phyloP scores from a whole-genome alignment of 92 coral and sea anemone genomes.

The Isaurus tuberculatus region DNA sequence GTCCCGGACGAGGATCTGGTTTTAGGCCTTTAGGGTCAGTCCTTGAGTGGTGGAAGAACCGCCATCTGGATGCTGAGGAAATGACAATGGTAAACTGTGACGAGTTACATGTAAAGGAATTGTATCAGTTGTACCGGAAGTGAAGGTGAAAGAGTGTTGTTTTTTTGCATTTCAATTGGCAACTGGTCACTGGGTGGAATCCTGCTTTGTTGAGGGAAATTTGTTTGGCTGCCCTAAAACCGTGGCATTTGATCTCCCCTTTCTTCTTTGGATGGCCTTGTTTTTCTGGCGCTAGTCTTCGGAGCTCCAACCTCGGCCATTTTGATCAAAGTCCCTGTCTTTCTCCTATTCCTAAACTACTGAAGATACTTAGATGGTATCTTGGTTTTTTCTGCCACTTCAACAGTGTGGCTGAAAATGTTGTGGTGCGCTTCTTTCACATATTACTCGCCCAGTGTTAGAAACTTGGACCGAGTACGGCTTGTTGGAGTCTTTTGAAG shows the following conservation, averaged over 20 bases:
- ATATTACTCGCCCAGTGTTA: constrained; percentile 25
- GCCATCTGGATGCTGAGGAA: constrained; percentile 9
- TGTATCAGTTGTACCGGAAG: not conserved
- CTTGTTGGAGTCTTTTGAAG: constrained; percentile 30
- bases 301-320: constrained; percentile 49
- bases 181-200: constrained; percentile 37
- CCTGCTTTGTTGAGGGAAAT: constrained; percentile 35
- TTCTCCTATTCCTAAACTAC: constrained; percentile 20
- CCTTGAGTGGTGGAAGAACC: constrained; percentile 7
- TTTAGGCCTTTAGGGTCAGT: not conserved
- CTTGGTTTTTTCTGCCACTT: constrained; percentile 11
- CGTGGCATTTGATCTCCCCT: not conserved
- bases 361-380: constrained; percentile 17
- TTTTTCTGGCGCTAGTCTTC: constrained; percentile 32
- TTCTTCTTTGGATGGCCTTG: constrained; percentile 45
- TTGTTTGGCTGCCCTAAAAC: not conserved
- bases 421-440: constrained; percentile 30
- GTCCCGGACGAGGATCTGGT: constrained; percentile 45
- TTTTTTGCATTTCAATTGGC: constrained; percentile 22
- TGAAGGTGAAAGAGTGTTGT: constrained; percentile 22
- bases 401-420: constrained; percentile 28
- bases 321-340: constrained; percentile 21
- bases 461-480: constrained; percentile 28
- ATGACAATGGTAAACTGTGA: constrained; percentile 31
- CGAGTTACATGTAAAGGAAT: constrained; percentile 19